Base-by-base conservation (phyloP, 2,113 vertebrate species). In the Dasyprocta punctata region DNA sequence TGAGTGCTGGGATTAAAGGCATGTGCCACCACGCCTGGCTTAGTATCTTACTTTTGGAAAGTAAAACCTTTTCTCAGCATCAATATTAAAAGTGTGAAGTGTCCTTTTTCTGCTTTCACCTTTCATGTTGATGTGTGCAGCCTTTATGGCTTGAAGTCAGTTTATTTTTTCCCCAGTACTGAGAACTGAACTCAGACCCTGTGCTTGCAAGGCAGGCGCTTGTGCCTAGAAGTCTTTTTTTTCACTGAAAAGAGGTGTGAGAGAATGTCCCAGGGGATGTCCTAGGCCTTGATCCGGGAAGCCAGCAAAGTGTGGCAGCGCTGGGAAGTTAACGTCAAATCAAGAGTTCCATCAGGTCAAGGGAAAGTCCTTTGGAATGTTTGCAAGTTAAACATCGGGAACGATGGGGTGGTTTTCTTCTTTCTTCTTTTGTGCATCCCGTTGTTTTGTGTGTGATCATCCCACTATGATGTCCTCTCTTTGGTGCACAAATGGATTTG, bases 401-500 rank as follows among this genome's bases (percentile, higher is more conserved):
- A 90, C 12, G 33, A 81, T 20, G 47, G 47, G 52, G 61, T 16
- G 9, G n/a, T 54, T 36, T 93, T 4, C 5, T 92, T 36, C 41
- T 86, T 86, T 73, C 65, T 63, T 28, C 16, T 2, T 73, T 93
- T 96, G 69, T 94, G 13, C 54, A 93, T 97, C 96, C 75, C 92
- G 54, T 77, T 85, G 1, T 86, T 65, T 92, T 90, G 52, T 90
- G 77, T 85, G 77, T 78, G 92, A 20, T 86, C 88, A 91, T 67
- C 88, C 54, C 73, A 80, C 89, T 82, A 71, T 83, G 96, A 83
- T 94, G 65, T 75, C 33, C 0, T 7, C 38, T 95, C 54, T 92
- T 97, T 96, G n/a, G n/a, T 90, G 95, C 86, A 89, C 96, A 97
- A 93, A 90, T 90, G 41, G 6, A 63, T 88, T 90, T 92, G 65